Evolutionary conservation across 2,888 invertebrate species (phyloP), one percentile per base, ranked within the genome.

Genomic region (Crioceris asparagi): DNA sequence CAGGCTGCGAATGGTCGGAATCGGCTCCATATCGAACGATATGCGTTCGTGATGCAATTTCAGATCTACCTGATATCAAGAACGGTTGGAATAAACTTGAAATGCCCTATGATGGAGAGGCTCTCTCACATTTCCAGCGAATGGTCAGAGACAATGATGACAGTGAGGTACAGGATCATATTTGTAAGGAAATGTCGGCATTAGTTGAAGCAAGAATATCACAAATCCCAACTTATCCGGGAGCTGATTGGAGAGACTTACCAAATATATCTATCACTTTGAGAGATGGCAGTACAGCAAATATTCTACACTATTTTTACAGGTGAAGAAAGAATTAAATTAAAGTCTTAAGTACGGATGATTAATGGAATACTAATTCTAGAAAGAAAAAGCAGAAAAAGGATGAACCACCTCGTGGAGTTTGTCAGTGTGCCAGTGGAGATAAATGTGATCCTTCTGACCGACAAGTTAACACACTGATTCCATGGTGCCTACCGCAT

Each of bases 401-500:
- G 0, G 47, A 43, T 2, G 71, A 71, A 21, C 62, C 64, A 8
- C 61, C 73, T 39, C 71, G 83, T 33, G 88, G 87, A 7, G 87
- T 88, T 33, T 90, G 88, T 60, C 69, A 71, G 2, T 88, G 88
- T 65, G 78, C 79, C 0, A 68, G 69, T 7, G 75, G 75, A 16
- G 67, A 65, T 40, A 65, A 65, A 42, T 88, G 87, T 62, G 74
- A 80, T 54, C 71, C 79, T 1, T 62, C 68, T 44, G 83, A 83
- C 63, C 72, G 78, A 40, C 88, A 88, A 67, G 78, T 77, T 60
- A 79, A 83, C 63, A 88, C 88, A 3, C 66, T 88, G 43, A 83
- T 90, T 36, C 88, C 88, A 0, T 90, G 88, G 88, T 87, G 87
- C 56, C 68, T 88, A 48, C 86, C 87, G 7, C 88, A 88, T 61